Evolutionary conservation across 2,113 vertebrate genomes (phyloP), one percentile per base, ranked within the genome.

Genomic region (Odontophorus gujanensis): DNA sequence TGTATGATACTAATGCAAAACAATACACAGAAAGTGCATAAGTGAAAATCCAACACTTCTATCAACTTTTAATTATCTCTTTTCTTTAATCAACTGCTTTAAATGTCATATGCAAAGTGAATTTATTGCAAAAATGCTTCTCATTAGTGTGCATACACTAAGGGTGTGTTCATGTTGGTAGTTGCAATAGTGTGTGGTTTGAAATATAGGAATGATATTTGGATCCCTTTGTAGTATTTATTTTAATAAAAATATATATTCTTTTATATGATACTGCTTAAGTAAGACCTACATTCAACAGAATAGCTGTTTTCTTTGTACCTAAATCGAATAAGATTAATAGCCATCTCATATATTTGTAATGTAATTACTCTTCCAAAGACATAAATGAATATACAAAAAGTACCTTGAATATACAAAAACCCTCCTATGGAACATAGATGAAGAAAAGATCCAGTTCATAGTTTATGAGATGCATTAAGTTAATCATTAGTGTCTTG

Each of bases 71-170:
- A 95, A 95, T 98, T 96, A 89, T 84, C 81, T 62, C 85, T 97
- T 97, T 94, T 65, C 92, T 87, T 96, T 97, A 96, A 98, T 97
- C 97, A 97, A 94, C 94, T 73, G 32, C 68, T 90, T 96, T 95
- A 97, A 98, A 97, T 98, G 97, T 97, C 97, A 97, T 95, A 96
- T 96, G 94, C 93, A 97, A 98, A 97, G 83, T 75, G n/a, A 87
- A 97, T 97, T 96, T 97, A 95, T 92, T 96, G 63, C 74, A 94
- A 95, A 97, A 94, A 84, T 85, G 68, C 19, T 58, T 87, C 86
- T 97, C 92, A 95, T 97, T 95, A 94, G 59, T 43, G 22, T 84
- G 81, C 14, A 6, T 87, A 93, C n/a, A 43, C 63, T 62, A 84
- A 87, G 57, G 36, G 6, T 89, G 43, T 86, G 76, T 91, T 92